phyloP scores from a whole-genome alignment of 2,888 invertebrate species.

The Drymonia ruficornis region DNA sequence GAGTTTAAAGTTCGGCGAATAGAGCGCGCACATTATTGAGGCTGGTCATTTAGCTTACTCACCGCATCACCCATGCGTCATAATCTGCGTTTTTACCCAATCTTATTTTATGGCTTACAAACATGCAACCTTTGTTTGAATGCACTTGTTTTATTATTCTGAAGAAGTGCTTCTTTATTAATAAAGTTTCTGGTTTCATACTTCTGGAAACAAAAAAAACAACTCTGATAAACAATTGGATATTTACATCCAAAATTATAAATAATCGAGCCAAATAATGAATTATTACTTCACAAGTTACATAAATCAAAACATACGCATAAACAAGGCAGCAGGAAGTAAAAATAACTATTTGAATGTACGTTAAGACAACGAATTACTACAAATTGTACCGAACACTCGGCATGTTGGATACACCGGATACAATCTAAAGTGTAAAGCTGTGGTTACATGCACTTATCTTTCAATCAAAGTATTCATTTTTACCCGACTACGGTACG shows the following conservation, averaged over 20 bases:
- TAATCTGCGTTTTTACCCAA: background rate
- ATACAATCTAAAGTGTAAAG: slow-evolving; percentile 7
- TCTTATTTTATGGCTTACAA: background rate
- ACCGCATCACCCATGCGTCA: slow-evolving; percentile 24
- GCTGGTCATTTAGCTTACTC: slow-evolving; percentile 29
- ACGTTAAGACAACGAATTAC: slow-evolving; percentile 3
- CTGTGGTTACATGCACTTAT: background rate
- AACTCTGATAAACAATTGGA: too few species aligned
- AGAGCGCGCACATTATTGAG: slow-evolving; percentile 22
- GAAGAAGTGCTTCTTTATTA: too few species aligned
- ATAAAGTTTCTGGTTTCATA: too few species aligned
- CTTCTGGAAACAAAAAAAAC: too few species aligned
- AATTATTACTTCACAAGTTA: background rate
- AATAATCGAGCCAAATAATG: background rate
- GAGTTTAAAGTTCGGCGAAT: slow-evolving; percentile 8
- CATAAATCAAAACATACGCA: slow-evolving; percentile 10
- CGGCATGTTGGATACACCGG: slow-evolving; percentile 5
- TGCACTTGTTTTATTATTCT: background rate
- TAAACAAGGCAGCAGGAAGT: slow-evolving; percentile 25
- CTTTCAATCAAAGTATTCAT: too few species aligned
- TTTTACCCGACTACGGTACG: too few species aligned
- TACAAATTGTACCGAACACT: slow-evolving; percentile 4
- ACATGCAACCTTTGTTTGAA: background rate
- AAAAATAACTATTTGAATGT: slow-evolving; percentile 7
- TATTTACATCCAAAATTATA: background rate